phyloP scores from a whole-genome alignment of 2,888 invertebrate genomes.

The Limnephilus lunatus region DNA sequence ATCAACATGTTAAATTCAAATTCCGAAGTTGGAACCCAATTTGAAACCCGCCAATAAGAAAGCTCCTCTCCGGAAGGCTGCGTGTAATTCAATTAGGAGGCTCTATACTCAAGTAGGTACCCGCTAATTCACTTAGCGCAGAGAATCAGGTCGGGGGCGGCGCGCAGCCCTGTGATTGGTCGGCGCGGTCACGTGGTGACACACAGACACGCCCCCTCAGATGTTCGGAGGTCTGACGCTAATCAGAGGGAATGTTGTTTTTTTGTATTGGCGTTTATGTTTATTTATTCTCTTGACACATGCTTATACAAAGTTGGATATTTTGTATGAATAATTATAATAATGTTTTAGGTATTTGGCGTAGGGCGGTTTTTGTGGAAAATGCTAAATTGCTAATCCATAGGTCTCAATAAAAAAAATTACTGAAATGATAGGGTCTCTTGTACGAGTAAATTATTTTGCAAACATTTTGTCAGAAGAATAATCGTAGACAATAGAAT shows the following conservation, averaged over 20 bases:
- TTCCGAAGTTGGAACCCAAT: background rate
- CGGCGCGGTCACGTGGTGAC: conserved; percentile 45
- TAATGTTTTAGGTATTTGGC: too few relatives aligned
- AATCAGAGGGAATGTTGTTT: background rate
- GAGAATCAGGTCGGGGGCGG: conserved; percentile 26
- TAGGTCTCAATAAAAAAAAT: too few relatives aligned
- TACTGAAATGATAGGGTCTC: too few relatives aligned
- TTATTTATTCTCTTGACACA: too few relatives aligned
- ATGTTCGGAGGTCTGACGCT: background rate
- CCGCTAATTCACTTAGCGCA: conserved; percentile 10
- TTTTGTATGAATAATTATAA: too few relatives aligned
- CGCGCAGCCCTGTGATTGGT: conserved; percentile 44
- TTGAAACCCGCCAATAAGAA: conserved; percentile 17
- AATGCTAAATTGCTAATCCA: too few relatives aligned
- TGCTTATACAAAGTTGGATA: too few relatives aligned
- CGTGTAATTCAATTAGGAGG: conserved; percentile 49
- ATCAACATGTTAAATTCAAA: background rate
- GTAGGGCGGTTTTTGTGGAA: too few relatives aligned
- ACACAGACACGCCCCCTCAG: conserved; percentile 44
- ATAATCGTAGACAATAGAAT: too few relatives aligned
- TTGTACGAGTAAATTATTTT: too few relatives aligned
- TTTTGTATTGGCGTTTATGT: too few relatives aligned
- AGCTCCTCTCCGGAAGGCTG: conserved; percentile 26
- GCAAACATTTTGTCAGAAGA: too few relatives aligned
- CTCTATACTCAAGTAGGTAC: conserved; percentile 18